Base-by-base conservation (phyloP, 2,888 invertebrate genomes). In the Troides aeacus region DNA sequence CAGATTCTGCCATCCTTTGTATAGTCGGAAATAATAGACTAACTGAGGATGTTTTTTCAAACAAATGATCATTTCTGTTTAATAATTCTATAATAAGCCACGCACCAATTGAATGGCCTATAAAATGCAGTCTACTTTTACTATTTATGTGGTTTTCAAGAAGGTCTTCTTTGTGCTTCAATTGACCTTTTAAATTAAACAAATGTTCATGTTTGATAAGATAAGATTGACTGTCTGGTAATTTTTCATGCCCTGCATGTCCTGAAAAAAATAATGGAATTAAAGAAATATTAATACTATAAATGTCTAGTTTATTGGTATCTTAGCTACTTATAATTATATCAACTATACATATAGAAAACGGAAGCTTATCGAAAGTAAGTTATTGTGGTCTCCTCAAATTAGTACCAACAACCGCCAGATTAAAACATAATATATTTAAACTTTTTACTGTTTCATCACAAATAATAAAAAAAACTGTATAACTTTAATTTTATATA, bases 31-130 rank as follows among this genome's bases (percentile, higher is more conserved):
- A 98, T 3, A 99, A 86, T 73, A 98, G 87, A 85, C 96, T 96
- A 72, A 94, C 93, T 74, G 95, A 94, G n/a, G 90, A 85, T 53
- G 96, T 82, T 76, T 93, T 93, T 42, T 88, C 78, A 77, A 93
- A 84, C 78, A 96, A 85, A 46, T 88, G 81, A 7, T 93, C 88
- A 73, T 89, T 77, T 73, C 94, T 88, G 74, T 95, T 93, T 42
- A 98, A 83, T 77, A 97, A 82, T 81, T 97, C 95, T 69, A 97
- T 82, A 72, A 95, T 93, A 79, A 98, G 95, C 94, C 97, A 97
- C 66, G 96, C 94, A 5, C 99, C 99, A 79, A 98, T 97, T 0
- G 98, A 98, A 92, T 99, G 98, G 2, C 97, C 98, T 76, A 98
- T 94, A 57, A 98, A 87, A 84, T 97, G 96, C 58, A 99, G 84